These are phyloP conservation scores for Drosophila eugracilis DNA, from an alignment of 1,140 invertebrate genomes.

Conservation along the genomic window DNA sequence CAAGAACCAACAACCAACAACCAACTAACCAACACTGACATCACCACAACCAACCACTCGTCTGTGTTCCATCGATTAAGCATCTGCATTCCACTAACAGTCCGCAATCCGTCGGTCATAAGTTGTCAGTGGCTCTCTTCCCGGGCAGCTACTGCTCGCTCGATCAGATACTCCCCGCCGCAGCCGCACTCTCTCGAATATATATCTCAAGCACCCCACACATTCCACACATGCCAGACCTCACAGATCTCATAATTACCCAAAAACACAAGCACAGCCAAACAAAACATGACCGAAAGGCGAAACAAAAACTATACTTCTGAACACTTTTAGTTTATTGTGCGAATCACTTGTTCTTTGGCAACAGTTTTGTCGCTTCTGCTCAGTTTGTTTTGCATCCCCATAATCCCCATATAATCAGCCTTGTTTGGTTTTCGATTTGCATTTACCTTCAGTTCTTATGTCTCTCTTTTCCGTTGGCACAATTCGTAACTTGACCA, in stretches of 20 bases:
- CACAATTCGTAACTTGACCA: slow-evolving; percentile 76
- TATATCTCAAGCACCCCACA: slow-evolving; percentile 31
- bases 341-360: slow-evolving; percentile 38
- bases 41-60: slow-evolving; percentile 28
- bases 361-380: slow-evolving; percentile 25
- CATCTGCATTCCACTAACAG: slow-evolving; percentile 47
- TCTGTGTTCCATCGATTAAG: slow-evolving; percentile 44
- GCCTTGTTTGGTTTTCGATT: slow-evolving; percentile 53
- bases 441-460: slow-evolving; percentile 39
- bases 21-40: slow-evolving; percentile 41
- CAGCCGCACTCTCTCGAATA: slow-evolving; percentile 31
- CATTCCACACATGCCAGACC: slow-evolving; percentile 1
- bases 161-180: slow-evolving; percentile 3
- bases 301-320: slow-evolving; percentile 45
- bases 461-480: slow-evolving; percentile 44
- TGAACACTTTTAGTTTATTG: slow-evolving; percentile 50
- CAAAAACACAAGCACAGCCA: slow-evolving; percentile 22
- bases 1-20: slow-evolving; percentile 19
- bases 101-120: slow-evolving; percentile 48
- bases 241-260: slow-evolving; percentile 64
- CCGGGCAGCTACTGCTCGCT: slow-evolving; percentile 11
- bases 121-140: slow-evolving; percentile 22
- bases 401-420: slow-evolving; percentile 38
- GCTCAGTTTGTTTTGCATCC: slow-evolving; percentile 21
- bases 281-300: slow-evolving; percentile 36